Evolutionary conservation across 2,113 vertebrate genomes (phyloP), one percentile per base, ranked within the genome.

Genomic region (Leiothrix lutea): DNA sequence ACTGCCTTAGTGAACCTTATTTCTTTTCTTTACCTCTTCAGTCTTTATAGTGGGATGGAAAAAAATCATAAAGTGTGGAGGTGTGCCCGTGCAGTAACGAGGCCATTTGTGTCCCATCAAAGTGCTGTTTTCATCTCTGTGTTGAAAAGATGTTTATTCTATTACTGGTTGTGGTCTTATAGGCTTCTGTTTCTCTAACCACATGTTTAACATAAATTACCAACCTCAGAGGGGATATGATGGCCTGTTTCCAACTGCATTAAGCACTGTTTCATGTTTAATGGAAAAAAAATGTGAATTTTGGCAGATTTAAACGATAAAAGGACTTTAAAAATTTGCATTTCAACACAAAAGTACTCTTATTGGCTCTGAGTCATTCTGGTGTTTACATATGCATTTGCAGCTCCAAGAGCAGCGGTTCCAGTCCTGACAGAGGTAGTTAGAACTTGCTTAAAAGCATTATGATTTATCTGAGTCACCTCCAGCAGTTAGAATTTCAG

Each of bases 141-240:
- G 31, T 38, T 50, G 51, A 91, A 91, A 91, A 90, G 38, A 28
- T 47, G 38, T 91, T 84, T 86, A 36, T 91, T 90, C n/a, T 70
- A 0, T 64, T 67, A 28, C 35, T 93, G 57, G 9, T 60, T 80
- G 35, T 74, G 47, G 56, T 23, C 65, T 87, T 78, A 48, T 1
- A 54, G 60, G 17, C 38, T 35, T 67, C 57, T 66, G 22, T 57
- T 62, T 80, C 67, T 69, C 80, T 82, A 74, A 57, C 58, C 45
- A n/a, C 23, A 5, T 83, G 62, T 80, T 90, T 89, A 51, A 62
- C 29, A 28, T n/a, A 35, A 84, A 81, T 87, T 89, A 56, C 31
- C 44, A 85, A 0, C 31, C 65, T 89, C 69, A 51, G 48, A 47
- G 38, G 65, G 73, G 48, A 11, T 60, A 4, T 24, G 35, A 25